Base-by-base conservation (phyloP, 1,140 invertebrate genomes). In the Drosophila hydei region DNA sequence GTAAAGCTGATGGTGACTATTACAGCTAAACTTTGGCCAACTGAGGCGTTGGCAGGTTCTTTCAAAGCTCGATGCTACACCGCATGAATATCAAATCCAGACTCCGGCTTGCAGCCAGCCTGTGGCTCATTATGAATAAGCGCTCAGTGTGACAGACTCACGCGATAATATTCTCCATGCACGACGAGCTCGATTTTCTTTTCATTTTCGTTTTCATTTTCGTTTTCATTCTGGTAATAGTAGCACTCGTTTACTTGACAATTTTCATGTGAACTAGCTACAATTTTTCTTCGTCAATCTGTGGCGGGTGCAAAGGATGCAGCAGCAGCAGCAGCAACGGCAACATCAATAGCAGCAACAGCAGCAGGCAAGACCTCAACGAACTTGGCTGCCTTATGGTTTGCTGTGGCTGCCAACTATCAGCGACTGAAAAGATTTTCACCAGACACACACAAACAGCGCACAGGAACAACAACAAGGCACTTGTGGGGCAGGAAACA, bases 151-250 rank as follows among this genome's bases (percentile, higher is more conserved):
- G 59, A 72, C 50, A 67, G 65, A 61, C 43, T 67, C 30, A 71
- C 16, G 73, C 62, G 64, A 55, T 65, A 65, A 75, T 80, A 61
- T 87, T 87, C 74, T 70, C 67, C 56, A 67, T 67, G 69, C 65
- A 65, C 69, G 77, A 87, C 77, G 81, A 70, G 83, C 81, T 75
- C 75, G 78, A 87, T 88, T 88, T 87, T 78, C 75, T 83, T 83
- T 78, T 71, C 79, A 80, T 79, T 74, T 72, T 33, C 56, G 33
- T 74, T 79, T 75, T 80, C 77, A 71, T 79, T 79, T 72, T 63
- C 73, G 60, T 77, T 77, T 77, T 83, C 79, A 83, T 87, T 87
- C 88, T 67, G 62, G 71, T 87, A 87, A 87, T 87, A 87, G 81
- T 78, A 30, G 54, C 67, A 74, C 74, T 75, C 68, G 60, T 75